A percentile compares a stretch with the other conserved stretches of the same genome.
Conservation (phyloP, 2,797 vertebrate genomes). For the Cygnus olor region DNA sequence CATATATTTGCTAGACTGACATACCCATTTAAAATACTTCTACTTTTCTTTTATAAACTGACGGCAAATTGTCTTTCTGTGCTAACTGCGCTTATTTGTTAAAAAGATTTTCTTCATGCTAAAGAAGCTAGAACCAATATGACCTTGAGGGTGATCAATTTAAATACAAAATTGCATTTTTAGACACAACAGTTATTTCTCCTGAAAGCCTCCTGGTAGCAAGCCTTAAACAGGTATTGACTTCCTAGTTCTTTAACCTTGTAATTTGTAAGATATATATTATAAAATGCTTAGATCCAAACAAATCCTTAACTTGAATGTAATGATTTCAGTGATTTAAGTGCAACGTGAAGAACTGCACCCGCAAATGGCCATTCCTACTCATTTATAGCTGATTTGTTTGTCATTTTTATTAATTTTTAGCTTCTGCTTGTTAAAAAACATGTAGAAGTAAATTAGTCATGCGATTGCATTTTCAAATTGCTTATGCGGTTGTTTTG, state of each 20-base stretch:
- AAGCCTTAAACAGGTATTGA: conserved; percentile 27
- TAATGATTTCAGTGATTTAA: not conserved
- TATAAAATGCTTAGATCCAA: not conserved
- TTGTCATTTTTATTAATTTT: not conserved
- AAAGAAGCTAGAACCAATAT: not conserved
- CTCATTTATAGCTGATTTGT: not conserved
- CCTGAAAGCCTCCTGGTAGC: not conserved
- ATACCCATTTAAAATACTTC: conserved; percentile 21
- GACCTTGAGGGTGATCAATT: conserved; percentile 19
- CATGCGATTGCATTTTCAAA: not conserved
- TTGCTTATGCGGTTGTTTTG: not conserved
- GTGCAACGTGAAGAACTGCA: not conserved
- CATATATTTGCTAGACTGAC: conserved; percentile 28
- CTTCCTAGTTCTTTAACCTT: not conserved
- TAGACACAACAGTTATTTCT: conserved; percentile 5
- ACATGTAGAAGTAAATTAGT: not conserved
- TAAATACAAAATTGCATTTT: conserved; percentile 25
- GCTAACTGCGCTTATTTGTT: conserved; percentile 12
- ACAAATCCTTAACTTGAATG: not conserved
- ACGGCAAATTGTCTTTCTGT: conserved; percentile 10
- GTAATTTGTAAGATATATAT: not conserved
- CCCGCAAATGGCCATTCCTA: not conserved
- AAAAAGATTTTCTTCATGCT: not conserved
- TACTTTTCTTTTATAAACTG: conserved; percentile 19
- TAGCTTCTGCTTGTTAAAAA: not conserved